Conservation (phyloP, 2,888 invertebrate genomes). For the Stenolophus ochropezus region DNA sequence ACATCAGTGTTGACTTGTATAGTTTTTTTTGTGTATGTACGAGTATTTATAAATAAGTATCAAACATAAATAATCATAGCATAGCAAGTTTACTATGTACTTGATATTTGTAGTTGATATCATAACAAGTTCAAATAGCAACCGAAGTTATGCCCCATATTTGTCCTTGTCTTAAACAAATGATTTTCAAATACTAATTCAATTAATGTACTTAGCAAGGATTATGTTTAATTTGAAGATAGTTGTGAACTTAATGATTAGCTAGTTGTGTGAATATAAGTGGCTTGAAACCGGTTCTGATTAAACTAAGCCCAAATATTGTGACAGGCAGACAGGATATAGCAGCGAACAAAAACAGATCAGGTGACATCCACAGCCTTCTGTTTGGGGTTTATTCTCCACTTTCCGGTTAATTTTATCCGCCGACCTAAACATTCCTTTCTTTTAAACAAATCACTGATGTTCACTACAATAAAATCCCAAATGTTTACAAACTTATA, state of each 20-base stretch:
- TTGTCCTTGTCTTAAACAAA: too few relatives aligned
- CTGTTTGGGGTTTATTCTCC: background rate
- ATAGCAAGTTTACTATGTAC: too few relatives aligned
- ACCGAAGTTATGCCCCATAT: too few relatives aligned
- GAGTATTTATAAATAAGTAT: too few relatives aligned
- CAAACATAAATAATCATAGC: too few relatives aligned
- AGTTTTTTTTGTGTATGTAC: too few relatives aligned
- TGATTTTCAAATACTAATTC: too few relatives aligned
- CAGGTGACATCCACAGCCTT: background rate
- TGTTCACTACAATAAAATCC: background rate
- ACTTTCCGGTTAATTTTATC: background rate
- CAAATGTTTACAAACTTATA: too few relatives aligned
- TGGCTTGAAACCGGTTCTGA: background rate
- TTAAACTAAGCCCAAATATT: background rate
- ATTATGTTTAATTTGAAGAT: background rate
- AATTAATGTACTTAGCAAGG: too few relatives aligned
- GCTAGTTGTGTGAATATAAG: background rate
- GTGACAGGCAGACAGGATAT: background rate
- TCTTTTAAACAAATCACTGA: background rate
- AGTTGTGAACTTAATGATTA: background rate
- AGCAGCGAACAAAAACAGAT: background rate
- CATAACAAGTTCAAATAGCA: too few relatives aligned
- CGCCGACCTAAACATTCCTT: background rate
- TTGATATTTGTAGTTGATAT: too few relatives aligned
- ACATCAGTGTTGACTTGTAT: too few relatives aligned